Conservation (phyloP, 1,140 invertebrate species). For the Dolichoris vasculosae region DNA sequence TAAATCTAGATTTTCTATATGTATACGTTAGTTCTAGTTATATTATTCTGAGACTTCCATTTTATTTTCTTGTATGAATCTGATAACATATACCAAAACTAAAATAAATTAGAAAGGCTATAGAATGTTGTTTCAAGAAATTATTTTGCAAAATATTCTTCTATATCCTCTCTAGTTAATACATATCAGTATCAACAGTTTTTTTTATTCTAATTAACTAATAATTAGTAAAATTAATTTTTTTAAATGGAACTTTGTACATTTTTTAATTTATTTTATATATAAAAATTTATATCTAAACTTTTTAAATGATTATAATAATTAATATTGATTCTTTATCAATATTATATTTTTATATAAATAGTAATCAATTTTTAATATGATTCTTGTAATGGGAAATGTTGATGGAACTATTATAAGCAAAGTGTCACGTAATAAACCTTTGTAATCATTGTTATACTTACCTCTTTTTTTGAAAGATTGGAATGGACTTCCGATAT, state of each 20-base stretch:
- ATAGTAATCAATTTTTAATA: no score
- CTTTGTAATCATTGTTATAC: neutral
- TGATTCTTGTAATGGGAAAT: no score
- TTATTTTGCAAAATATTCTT: neutral
- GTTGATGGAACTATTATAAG: neutral
- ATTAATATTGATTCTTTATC: no score
- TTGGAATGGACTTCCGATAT: neutral
- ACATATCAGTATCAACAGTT: no score
- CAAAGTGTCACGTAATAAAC: neutral
- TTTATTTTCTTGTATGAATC: constrained; percentile 11
- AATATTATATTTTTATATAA: no score
- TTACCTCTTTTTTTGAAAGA: neutral
- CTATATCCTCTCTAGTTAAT: no score
- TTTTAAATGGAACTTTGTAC: no score
- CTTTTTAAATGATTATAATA: no score
- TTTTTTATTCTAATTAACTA: no score
- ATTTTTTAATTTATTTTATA: no score
- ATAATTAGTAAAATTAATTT: no score
- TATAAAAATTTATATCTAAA: no score
- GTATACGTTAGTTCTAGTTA: neutral
- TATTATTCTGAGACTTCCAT: neutral
- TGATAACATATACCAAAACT: constrained; percentile 3
- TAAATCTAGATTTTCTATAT: neutral
- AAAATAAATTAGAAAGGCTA: constrained; percentile 7
- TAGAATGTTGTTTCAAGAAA: neutral